Base-by-base conservation (phyloP, 2,113 vertebrate genomes). In the Cacatua alba region DNA sequence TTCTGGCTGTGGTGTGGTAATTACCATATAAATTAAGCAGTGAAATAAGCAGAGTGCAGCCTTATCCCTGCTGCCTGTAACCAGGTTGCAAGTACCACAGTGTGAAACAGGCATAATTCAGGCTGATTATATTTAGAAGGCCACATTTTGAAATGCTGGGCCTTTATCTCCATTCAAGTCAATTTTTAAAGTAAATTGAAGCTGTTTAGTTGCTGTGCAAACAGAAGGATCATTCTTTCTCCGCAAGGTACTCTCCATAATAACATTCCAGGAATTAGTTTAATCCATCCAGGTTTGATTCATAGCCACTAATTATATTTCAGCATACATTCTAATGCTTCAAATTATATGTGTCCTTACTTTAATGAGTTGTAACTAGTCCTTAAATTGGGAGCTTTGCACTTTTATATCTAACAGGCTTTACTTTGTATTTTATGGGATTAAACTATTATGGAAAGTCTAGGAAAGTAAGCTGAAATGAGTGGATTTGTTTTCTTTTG, bases 1-100 rank as follows among this genome's bases (percentile, higher is more conserved):
- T 97, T 98, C 97, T 97, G 96, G 96, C 96, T 68, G 79, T 96
- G 84, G 94, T 95, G 53, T 95, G 92, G 88, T 97, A 97, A 98
- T 98, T 98, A 98, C 96, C 98, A 98, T 98, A 97, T 98, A 98
- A 98, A 98, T 98, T 97, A 97, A 97, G 97, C 95, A 97, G 96
- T 95, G 97, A 97, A 97, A 90, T 95, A 96, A 97, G 93, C 49
- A 41, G 91, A 93, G 95, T 95, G 91, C 72, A 95, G 97, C 92
- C 91, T 77, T 91, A 95, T 95, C 96, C 95, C 90, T 96, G 94
- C 92, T 90, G 96, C 95, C 93, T 70, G 94, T 94, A 95, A 95
- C 97, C 96, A 83, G 64, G 95, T 94, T 95, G 93, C 68, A 76
- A 96, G 95, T 91, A 93, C 94, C 63, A 84, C 90, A 69, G 82